Conservation (phyloP, 2,113 vertebrate species). For the Scalopus aquaticus region DNA sequence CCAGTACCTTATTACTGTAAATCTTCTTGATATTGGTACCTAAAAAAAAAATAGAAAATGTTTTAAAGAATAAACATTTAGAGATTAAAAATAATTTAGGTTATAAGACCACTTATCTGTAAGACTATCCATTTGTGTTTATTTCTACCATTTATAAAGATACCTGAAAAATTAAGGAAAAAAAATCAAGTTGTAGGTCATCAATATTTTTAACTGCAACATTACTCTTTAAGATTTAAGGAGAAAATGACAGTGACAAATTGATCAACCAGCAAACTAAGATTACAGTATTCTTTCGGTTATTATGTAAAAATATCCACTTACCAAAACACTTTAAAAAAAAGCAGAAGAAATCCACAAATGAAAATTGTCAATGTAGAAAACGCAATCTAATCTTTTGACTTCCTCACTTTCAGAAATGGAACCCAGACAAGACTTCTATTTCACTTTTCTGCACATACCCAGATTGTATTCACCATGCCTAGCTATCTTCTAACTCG, state of each 20-base stretch:
- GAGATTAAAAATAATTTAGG: background rate
- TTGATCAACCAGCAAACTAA: slow-evolving; percentile 26
- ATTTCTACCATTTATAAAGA: slow-evolving; percentile 29
- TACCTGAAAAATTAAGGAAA: slow-evolving; percentile 51
- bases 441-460: background rate
- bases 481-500: background rate
- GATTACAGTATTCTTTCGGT: background rate
- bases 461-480: background rate
- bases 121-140: slow-evolving; percentile 7
- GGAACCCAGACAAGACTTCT: background rate
- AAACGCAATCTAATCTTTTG: background rate
- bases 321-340: background rate
- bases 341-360: slow-evolving; percentile 9
- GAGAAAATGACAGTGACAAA: background rate
- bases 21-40: background rate
- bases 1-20: slow-evolving; percentile 16
- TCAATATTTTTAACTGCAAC: background rate
- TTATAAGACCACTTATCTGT: slow-evolving; percentile 48
- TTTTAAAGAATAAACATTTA: slow-evolving; percentile 51
- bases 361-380: background rate
- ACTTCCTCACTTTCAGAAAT: background rate
- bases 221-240: background rate
- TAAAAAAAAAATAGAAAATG: background rate
- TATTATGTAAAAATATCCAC: background rate
- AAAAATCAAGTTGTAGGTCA: background rate